Conservation (phyloP, 2,888 invertebrate species). For the Plagiodera versicolora region DNA sequence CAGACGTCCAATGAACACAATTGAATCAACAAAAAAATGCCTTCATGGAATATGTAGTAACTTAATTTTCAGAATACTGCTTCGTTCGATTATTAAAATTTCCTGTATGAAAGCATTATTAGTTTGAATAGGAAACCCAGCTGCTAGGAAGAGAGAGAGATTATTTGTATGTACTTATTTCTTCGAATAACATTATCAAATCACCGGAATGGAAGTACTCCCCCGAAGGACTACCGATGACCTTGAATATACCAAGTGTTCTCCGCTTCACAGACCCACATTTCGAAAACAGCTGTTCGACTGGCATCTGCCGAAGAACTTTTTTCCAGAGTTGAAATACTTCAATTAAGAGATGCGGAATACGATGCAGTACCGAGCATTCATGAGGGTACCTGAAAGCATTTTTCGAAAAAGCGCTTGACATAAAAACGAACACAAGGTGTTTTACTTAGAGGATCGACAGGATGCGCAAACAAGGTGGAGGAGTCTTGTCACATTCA, state of each 20-base stretch:
- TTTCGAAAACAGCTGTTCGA: background rate
- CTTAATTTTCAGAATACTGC: too few species aligned
- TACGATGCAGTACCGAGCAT: background rate
- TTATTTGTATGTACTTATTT: too few species aligned
- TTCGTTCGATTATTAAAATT: too few species aligned
- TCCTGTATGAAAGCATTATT: too few species aligned
- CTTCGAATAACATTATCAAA: background rate
- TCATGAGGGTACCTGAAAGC: background rate
- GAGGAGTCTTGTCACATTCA: background rate
- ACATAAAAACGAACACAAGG: background rate
- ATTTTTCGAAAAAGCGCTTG: background rate
- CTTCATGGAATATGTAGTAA: too few species aligned
- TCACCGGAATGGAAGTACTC: background rate
- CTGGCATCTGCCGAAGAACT: background rate
- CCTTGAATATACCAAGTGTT: slow-evolving; percentile 1
- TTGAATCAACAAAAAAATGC: too few species aligned
- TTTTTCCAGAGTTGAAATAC: background rate
- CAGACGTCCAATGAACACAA: too few species aligned
- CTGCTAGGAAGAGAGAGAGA: too few species aligned
- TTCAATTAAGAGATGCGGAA: background rate
- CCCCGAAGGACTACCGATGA: background rate
- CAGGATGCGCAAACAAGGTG: slow-evolving; percentile 1
- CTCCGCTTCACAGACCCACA: background rate
- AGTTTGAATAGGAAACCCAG: too few species aligned
- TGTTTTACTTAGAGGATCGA: background rate